A percentile compares a stretch with the other conserved stretches of the same genome.
These are phyloP conservation scores for Morbakka virulenta DNA, from an alignment of 30 jellyfish, hydroid and myxozoan species.

Conservation along the genomic window DNA sequence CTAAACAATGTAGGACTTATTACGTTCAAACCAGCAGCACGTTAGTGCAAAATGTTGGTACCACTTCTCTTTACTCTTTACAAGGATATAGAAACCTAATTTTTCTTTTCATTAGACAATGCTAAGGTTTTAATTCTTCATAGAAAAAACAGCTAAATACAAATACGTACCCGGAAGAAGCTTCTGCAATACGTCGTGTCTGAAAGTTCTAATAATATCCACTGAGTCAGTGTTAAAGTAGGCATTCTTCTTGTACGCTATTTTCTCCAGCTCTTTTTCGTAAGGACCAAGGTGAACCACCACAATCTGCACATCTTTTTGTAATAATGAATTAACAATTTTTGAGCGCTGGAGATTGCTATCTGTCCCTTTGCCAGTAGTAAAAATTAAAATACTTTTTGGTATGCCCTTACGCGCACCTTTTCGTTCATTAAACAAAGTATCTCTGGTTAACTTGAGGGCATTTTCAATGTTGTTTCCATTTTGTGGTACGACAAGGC, in stretches of 20 bases:
- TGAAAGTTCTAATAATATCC: background rate
- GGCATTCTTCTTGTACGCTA: background rate
- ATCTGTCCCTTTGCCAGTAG: background rate
- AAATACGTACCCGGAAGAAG: background rate
- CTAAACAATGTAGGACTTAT: too few relatives aligned
- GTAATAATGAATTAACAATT: too few relatives aligned
- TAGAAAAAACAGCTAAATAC: background rate
- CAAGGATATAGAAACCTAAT: too few relatives aligned
- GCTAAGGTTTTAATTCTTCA: too few relatives aligned
- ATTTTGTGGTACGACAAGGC: conserved; percentile 13
- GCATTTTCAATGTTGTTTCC: conserved; percentile 30
- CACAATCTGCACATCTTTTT: background rate
- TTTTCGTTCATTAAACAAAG: background rate
- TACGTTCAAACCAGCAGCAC: too few relatives aligned
- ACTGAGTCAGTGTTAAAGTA: background rate
- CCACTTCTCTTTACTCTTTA: too few relatives aligned
- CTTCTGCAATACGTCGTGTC: background rate
- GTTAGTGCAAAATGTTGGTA: too few relatives aligned
- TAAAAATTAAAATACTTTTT: conserved; percentile 5
- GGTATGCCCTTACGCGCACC: conserved; percentile 46
- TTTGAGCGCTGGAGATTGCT: background rate
- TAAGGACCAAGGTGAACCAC: background rate
- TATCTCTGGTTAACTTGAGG: conserved; percentile 4
- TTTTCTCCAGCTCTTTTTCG: background rate
- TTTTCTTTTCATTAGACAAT: too few relatives aligned